phyloP scores from a whole-genome alignment of 92 coral and sea anemone species.

The Parazoanthus swiftii region DNA sequence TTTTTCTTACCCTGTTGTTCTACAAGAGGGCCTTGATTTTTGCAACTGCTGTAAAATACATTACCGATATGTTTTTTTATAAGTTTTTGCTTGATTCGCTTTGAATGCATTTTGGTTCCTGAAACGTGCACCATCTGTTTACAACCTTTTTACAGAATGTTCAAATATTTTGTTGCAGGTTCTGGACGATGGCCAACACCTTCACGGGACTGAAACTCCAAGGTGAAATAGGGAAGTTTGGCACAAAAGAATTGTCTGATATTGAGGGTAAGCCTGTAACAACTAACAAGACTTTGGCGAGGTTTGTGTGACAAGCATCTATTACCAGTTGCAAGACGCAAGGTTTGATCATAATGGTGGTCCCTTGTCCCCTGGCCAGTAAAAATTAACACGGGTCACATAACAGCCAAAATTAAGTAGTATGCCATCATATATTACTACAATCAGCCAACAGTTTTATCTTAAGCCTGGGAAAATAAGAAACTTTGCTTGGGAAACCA shows the following conservation, averaged over 20 bases:
- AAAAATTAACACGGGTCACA: too few relatives aligned
- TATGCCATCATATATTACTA: too few relatives aligned
- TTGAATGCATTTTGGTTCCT: too few relatives aligned
- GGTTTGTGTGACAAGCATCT: too few relatives aligned
- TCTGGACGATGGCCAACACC: slow-evolving; percentile 99
- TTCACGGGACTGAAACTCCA: slow-evolving; percentile 95
- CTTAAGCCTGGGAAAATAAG: too few relatives aligned
- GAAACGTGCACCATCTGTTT: background rate
- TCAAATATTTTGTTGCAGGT: slow-evolving; percentile 50
- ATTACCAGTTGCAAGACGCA: too few relatives aligned
- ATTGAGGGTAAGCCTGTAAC: slow-evolving; percentile 77
- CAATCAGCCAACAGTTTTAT: too few relatives aligned
- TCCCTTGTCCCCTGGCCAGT: too few relatives aligned
- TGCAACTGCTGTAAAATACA: background rate
- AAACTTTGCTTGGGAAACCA: too few relatives aligned
- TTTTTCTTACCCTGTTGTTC: background rate
- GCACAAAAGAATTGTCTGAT: slow-evolving; percentile 95
- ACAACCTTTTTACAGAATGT: too few relatives aligned
- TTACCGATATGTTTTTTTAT: too few relatives aligned
- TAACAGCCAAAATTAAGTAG: too few relatives aligned
- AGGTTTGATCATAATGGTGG: background rate
- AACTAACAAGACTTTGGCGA: background rate
- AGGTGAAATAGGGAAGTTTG: slow-evolving; percentile 97
- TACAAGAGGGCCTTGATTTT: background rate
- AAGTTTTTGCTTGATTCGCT: background rate